Percentiles rank a stretch among this genome's conserved stretches.
Conservation (phyloP, 2,888 invertebrate species). For the Epistrophe eligans region DNA sequence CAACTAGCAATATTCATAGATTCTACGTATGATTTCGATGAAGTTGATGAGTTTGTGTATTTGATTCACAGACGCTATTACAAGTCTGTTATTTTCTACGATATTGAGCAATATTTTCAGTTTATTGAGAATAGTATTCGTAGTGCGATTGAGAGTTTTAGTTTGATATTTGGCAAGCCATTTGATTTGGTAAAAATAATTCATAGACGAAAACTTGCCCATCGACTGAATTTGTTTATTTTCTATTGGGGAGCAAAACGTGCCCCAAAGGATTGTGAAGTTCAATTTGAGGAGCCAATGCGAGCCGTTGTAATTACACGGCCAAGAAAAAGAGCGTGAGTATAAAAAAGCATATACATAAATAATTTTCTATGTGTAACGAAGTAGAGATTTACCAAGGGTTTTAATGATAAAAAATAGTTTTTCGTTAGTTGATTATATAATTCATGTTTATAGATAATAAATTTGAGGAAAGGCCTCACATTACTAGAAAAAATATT, state of each 20-base stretch:
- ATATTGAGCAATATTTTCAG: conserved; percentile 80
- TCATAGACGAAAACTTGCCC: conserved; percentile 79
- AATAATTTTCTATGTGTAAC: too few relatives aligned
- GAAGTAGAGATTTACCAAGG: too few relatives aligned
- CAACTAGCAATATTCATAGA: conserved; percentile 80
- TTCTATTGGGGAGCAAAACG: conserved; percentile 88
- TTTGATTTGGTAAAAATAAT: conserved; percentile 79
- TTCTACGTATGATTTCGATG: conserved; percentile 76
- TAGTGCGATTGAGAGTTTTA: conserved; percentile 82
- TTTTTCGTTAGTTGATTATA: too few relatives aligned
- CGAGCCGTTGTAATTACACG: conserved; percentile 88
- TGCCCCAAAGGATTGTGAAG: conserved; percentile 83
- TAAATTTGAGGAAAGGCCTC: too few relatives aligned
- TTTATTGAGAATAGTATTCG: conserved; percentile 80
- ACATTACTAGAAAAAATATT: too few relatives aligned
- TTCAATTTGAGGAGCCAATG: conserved; percentile 83
- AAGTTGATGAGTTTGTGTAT: conserved; percentile 81
- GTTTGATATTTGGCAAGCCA: conserved; percentile 81
- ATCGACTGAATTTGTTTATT: conserved; percentile 85
- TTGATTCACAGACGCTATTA: conserved; percentile 80
- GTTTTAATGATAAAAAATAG: too few relatives aligned
- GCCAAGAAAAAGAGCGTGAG: conserved; percentile 81
- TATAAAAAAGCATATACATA: background rate
- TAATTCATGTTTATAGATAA: too few relatives aligned
- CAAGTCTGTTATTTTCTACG: conserved; percentile 81